Base-by-base conservation (phyloP, 23 tunicate species). In the Halocynthia aurantium region DNA sequence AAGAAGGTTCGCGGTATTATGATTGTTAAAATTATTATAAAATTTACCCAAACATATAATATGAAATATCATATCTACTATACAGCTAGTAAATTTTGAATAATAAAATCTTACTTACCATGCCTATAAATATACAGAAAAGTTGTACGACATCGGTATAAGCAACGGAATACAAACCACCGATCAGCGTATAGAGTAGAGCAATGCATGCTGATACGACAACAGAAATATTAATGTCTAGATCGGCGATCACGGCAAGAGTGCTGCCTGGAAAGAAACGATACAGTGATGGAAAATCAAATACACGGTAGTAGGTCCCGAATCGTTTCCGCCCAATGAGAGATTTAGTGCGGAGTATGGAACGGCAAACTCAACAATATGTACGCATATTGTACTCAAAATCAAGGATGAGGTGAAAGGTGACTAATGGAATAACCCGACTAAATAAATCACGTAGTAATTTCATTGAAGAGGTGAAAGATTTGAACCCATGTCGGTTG, bases 111-210 rank as follows among this genome's bases (percentile, higher is more conserved):
- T 8, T 20, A 65, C 87, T 83, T 68, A 89, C 96, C 85, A 93
- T 58, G 15, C 98, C 98, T n/a, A 93, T 61, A 51, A 93, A 88
- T 53, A 93, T 93, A 76, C 94, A 87, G 21, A 87, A 70, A 5
- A 93, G 77, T 75, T 93, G 98, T 0, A 93, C 80, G 18, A 93
- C 98, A 62, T 93, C 98, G 1, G 98, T 93, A 58, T 93, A 93
- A 6, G 98, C 98, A 12, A 93, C 98, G 10, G 98, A 93, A 70
- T 93, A 93, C 51, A 93, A 57, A 17, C 98, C 98, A 10, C 98
- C 98, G 50, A 93, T 75, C 67, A 93, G 22, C 0, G 98, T 93
- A 61, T 93, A 93, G n/a, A 84, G 63, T 11, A 93, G 76, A 12
- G 98, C 98, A 56, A 93, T 93, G 8, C 73, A 75, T n/a, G 94